Base-by-base conservation (phyloP, 2,797 vertebrate species). In the Premnoplex brunnescens region DNA sequence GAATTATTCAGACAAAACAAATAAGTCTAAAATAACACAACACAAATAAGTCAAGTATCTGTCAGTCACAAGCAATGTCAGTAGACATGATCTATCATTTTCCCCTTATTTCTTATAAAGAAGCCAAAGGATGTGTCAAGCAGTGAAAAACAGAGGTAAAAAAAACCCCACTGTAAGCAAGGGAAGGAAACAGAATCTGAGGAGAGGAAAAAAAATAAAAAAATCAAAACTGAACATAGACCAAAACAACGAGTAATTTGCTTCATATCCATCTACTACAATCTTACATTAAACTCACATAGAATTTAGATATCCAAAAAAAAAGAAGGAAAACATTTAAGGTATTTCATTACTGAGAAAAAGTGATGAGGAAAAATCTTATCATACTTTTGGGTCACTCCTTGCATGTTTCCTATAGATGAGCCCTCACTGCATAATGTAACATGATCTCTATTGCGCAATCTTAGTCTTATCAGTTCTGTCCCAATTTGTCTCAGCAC, bases 1-100 rank as follows among this genome's bases (percentile, higher is more conserved):
- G 21, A 49, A 63, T 71, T 59, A 77, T 41, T 85, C 34, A 59
- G 32, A 51, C 8, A 66, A 51, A 89, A 67, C 23, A 78, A 66
- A 66, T 17, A 60, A 68, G 10, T 76, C 49, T 74, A 60, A 89
- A 68, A 68, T 30, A 69, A 46, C 17, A 69, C 18, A 75, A 46
- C 46, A 64, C 10, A 88, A 89, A 85, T 23, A 60, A 88, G 60
- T 36, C 59, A 66, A 82, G 41, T 17, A 75, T 30, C 44, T 93
- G 74, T 44, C 66, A 86, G 26, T 91, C 54, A 86, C 32, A 85
- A 69, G 39, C 12, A 71, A 17, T 39, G 32, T 34, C 80, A 68
- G 34, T 44, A 85, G 49, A 20, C 18, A 22, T n/a, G 62, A 91
- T 63, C 39, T 46, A 68, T 12, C 23, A 20, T 28, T 85, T 83